phyloP scores from a whole-genome alignment of 2,888 invertebrate genomes.

The Copidosoma aretas region DNA sequence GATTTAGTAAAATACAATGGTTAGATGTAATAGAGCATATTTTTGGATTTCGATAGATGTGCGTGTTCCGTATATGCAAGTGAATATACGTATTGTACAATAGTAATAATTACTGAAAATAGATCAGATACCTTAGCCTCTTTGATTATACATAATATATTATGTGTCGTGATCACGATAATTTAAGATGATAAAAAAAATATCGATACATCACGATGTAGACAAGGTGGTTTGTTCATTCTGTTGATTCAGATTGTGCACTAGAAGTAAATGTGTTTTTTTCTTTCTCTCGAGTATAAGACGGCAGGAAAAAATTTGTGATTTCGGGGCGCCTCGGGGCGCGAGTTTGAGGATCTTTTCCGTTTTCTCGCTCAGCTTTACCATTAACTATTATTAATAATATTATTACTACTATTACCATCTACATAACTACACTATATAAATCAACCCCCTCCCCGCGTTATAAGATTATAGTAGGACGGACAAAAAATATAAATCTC shows the following conservation, averaged over 20 bases:
- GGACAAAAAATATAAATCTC: too few relatives aligned
- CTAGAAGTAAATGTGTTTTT: background rate
- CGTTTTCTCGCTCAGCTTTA: slow-evolving; percentile 7
- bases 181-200: slow-evolving; percentile 7
- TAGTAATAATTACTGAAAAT: background rate
- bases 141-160: background rate
- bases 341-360: background rate
- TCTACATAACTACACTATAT: slow-evolving; percentile 11
- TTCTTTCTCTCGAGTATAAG: too few relatives aligned
- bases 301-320: too few relatives aligned
- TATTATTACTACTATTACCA: background rate
- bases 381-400: slow-evolving; percentile 2
- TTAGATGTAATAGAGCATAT: slow-evolving; percentile 32
- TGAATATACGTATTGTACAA: slow-evolving; percentile 24
- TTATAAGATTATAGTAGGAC: slow-evolving; percentile 19
- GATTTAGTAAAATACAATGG: slow-evolving; percentile 16
- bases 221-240: slow-evolving; percentile 1
- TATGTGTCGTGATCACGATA: slow-evolving; percentile 20
- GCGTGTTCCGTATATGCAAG: slow-evolving; percentile 28
- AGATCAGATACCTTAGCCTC: slow-evolving; percentile 7
- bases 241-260: slow-evolving; percentile 8
- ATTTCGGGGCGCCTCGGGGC: too few relatives aligned
- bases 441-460: slow-evolving; percentile 15
- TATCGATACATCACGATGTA: background rate
- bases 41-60: slow-evolving; percentile 38